Conservation (phyloP, 92 coral and sea anemone species). For the Galaxea fascicularis region DNA sequence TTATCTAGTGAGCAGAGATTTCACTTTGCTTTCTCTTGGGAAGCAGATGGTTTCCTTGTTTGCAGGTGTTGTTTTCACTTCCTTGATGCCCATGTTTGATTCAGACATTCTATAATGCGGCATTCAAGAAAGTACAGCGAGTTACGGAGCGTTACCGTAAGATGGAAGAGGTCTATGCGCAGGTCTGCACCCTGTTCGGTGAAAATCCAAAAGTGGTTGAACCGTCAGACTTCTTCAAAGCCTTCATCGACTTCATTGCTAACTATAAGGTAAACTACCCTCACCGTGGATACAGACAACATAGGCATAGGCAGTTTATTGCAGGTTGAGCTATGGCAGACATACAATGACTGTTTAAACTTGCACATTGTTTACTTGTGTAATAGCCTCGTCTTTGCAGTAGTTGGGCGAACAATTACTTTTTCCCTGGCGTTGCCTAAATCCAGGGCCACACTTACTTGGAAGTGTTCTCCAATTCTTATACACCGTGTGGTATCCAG, state of each 20-base stretch:
- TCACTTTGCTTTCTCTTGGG: not conserved
- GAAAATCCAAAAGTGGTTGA: conserved; percentile 89
- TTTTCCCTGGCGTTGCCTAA: too few relatives aligned
- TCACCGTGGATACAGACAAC: too few relatives aligned
- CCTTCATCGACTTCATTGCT: conserved; percentile 82
- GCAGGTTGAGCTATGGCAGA: too few relatives aligned
- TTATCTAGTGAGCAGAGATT: not conserved
- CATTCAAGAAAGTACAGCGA: conserved; percentile 95
- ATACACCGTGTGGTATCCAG: too few relatives aligned
- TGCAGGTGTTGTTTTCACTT: not conserved
- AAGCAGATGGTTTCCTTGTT: not conserved
- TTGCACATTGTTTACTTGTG: too few relatives aligned
- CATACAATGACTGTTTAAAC: too few relatives aligned
- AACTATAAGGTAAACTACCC: conserved; percentile 71
- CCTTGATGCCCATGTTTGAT: conserved; percentile 68
- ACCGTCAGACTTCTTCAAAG: conserved; percentile 94
- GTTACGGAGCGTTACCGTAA: conserved; percentile 93
- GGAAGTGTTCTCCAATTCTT: too few relatives aligned
- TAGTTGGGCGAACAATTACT: too few relatives aligned
- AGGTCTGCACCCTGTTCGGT: conserved; percentile 85
- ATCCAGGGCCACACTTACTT: too few relatives aligned
- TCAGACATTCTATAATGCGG: conserved; percentile 93
- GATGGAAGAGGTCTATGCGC: conserved; percentile 90
- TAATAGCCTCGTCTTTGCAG: too few relatives aligned
- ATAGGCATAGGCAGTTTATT: too few relatives aligned